Evolutionary conservation across 2,113 vertebrate genomes (phyloP).

Genomic region (Pelodiscus sinensis): DNA sequence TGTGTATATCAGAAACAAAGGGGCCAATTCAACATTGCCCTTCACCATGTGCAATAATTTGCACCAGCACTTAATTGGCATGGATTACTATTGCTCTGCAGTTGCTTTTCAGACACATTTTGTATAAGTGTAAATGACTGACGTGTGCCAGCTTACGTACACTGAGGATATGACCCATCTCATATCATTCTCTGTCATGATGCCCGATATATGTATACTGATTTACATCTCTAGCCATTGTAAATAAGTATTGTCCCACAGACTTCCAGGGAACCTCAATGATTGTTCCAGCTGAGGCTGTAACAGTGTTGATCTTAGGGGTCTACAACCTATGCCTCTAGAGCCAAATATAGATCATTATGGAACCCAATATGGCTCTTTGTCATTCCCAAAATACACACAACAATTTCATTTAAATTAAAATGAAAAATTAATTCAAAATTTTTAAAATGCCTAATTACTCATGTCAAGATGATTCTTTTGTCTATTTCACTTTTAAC

Average conservation of each 20-base stretch:
- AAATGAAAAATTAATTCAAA: no score
- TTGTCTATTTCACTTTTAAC: no score
- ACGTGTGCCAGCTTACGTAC: neutral
- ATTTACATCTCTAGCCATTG: neutral
- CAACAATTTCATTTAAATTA: no score
- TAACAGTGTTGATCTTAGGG: neutral
- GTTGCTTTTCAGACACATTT: neutral
- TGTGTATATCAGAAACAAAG: neutral
- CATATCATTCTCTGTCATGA: neutral
- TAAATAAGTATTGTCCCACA: neutral
- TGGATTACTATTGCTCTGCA: neutral
- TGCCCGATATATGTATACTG: neutral
- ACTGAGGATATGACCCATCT: neutral
- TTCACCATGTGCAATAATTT: neutral
- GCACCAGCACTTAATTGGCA: neutral
- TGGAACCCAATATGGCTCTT: no score
- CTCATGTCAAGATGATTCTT: no score
- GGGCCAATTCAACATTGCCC: neutral
- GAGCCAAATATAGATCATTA: no score
- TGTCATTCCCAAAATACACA: no score
- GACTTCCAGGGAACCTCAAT: neutral
- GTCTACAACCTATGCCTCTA: no score
- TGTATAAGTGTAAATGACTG: neutral
- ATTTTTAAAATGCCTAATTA: no score
- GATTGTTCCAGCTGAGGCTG: neutral